Percentiles rank a stretch among this genome's conserved stretches.
Evolutionary conservation across 2,888 invertebrate species (phyloP).

Genomic region (Steinernema scapterisci): DNA sequence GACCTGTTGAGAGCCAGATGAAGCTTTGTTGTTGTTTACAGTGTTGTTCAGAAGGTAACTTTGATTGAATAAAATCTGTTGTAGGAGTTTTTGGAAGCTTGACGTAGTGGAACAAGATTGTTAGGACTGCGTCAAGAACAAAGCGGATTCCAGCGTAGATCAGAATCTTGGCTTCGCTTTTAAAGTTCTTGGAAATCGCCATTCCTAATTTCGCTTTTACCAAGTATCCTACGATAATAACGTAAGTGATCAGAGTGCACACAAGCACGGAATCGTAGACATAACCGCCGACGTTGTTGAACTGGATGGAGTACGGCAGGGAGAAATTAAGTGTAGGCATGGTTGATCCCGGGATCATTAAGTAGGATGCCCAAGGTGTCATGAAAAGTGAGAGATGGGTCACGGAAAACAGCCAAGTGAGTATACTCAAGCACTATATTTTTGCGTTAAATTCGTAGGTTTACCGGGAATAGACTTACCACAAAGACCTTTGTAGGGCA

Average conservation of each 20-base stretch:
- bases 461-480: too few relatives aligned
- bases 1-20: neutral
- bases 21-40: neutral
- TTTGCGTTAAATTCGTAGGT: neutral
- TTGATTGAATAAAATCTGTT: neutral
- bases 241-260: too few relatives aligned
- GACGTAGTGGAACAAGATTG: neutral
- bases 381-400: too few relatives aligned
- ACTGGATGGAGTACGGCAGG: too few relatives aligned
- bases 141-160: constrained; percentile 8
- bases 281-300: too few relatives aligned
- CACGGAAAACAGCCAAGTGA: too few relatives aligned
- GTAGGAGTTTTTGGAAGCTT: neutral
- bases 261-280: too few relatives aligned
- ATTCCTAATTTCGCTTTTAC: neutral
- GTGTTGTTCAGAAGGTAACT: constrained; percentile 15
- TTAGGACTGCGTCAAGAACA: neutral
- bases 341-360: too few relatives aligned
- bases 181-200: neutral
- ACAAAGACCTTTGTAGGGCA: neutral
- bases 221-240: neutral
- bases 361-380: too few relatives aligned
- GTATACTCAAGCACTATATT: too few relatives aligned
- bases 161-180: neutral
- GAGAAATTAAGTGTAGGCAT: too few relatives aligned